Evolutionary conservation across 1,140 invertebrate species (phyloP).

Genomic region (Drosophila watanabei): DNA sequence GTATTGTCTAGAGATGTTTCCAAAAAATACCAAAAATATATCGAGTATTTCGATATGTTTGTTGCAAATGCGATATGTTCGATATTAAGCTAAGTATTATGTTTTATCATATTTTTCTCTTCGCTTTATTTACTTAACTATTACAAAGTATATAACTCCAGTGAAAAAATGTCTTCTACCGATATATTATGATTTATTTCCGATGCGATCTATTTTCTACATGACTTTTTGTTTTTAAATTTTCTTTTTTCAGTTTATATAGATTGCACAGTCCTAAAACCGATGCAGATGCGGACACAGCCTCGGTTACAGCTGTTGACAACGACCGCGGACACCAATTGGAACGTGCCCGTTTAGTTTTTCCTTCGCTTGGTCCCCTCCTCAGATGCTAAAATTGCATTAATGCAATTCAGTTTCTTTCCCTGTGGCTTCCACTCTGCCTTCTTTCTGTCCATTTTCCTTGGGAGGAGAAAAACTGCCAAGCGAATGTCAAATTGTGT

Average conservation of each 20-base stretch:
- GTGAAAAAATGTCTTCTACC: no score
- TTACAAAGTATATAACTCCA: no score
- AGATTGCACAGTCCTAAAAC: slow-evolving; percentile 2
- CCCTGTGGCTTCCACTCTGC: background rate
- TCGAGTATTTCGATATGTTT: background rate
- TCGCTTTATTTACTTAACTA: no score
- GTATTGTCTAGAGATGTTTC: no score
- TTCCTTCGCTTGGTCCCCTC: slow-evolving; percentile 39
- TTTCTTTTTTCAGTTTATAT: background rate
- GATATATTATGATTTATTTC: no score
- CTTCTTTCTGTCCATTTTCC: slow-evolving; percentile 28
- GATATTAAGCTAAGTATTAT: background rate
- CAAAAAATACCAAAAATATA: background rate
- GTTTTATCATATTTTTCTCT: no score
- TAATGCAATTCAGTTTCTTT: slow-evolving; percentile 60
- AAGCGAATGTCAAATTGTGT: slow-evolving; percentile 62
- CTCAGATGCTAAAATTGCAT: slow-evolving; percentile 71
- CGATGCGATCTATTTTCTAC: no score
- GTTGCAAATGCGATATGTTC: background rate
- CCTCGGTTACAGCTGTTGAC: slow-evolving; percentile 21
- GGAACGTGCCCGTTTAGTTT: slow-evolving; percentile 66
- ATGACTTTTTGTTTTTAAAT: background rate
- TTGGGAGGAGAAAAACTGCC: slow-evolving; percentile 45
- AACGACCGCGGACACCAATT: slow-evolving; percentile 40
- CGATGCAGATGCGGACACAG: slow-evolving; percentile 25